Percentiles rank a stretch among this genome's conserved stretches.
Conservation (phyloP, 2,797 vertebrate genomes). For the Chaetodon trifasciatus region DNA sequence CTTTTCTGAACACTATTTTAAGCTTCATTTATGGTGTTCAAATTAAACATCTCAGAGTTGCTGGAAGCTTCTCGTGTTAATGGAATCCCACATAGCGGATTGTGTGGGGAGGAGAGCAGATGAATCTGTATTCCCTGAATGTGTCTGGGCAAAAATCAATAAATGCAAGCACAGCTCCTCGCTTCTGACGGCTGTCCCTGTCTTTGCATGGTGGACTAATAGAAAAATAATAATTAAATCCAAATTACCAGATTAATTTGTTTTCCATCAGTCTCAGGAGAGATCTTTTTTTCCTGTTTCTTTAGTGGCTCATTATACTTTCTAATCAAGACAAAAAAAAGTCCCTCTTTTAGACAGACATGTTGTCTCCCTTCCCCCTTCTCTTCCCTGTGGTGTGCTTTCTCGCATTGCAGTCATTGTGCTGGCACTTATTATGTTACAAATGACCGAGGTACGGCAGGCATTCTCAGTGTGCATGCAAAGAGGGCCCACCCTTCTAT, state of each 20-base stretch:
- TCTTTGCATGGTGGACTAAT: slow-evolving; percentile 90
- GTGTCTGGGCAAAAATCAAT: slow-evolving; percentile 96
- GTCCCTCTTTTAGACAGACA: slow-evolving; percentile 91
- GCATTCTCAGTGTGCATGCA: slow-evolving; percentile 96
- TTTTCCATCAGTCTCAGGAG: slow-evolving; percentile 93
- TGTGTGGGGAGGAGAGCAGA: slow-evolving; percentile 79
- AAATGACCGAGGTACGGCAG: slow-evolving; percentile 99
- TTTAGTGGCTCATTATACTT: slow-evolving; percentile 95
- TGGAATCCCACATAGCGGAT: slow-evolving; percentile 90
- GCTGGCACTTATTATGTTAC: slow-evolving; percentile 99
- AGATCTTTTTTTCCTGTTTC: slow-evolving; percentile 90
- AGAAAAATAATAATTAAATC: slow-evolving; percentile 98
- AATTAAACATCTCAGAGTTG: slow-evolving; percentile 97
- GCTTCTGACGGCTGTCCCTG: slow-evolving; percentile 90
- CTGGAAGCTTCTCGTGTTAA: slow-evolving; percentile 95
- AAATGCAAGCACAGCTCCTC: slow-evolving; percentile 93
- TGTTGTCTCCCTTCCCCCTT: slow-evolving; percentile 91
- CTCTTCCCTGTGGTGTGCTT: slow-evolving; percentile 86
- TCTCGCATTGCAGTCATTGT: slow-evolving; percentile 98
- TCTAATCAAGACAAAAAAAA: slow-evolving; percentile 92
- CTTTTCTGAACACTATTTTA: slow-evolving; percentile 91
- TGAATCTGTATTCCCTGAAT: slow-evolving; percentile 89
- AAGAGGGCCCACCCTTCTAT: slow-evolving; percentile 90
- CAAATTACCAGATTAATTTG: slow-evolving; percentile 94
- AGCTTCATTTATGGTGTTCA: slow-evolving; percentile 94